Evolutionary conservation across 92 coral and sea anemone species (phyloP), one percentile per base, ranked within the genome.

Genomic region (Palythoa grandiflora): DNA sequence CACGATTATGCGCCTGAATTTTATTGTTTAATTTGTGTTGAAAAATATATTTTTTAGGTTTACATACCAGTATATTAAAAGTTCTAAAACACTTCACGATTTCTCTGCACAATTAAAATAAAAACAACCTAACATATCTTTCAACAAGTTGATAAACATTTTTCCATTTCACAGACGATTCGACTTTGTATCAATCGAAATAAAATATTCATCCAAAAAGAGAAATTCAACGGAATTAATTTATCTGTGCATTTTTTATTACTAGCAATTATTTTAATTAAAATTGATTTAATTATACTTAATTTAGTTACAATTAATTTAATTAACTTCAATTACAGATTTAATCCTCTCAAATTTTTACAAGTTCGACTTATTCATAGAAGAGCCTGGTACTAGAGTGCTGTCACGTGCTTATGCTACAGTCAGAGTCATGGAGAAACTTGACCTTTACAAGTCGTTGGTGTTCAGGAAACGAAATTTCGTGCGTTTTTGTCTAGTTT

Each of bases 341-440:
- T 61, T 15, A 61, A 61, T 15, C 16, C 60, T 10, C 0, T 6
- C 14, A 61, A 61, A 61, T 21, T 21, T 21, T 21, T 61, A 21
- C 28, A 21, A 61, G 17, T 36, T 21, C 68, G 68, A 21, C 17
- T 61, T 61, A 61, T 61, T 61, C 68, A 17, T 61, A 61, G 68
- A 61, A 61, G 68, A 61, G 68, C 68, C 68, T 61, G 68, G 68
- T 36, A 61, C 68, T 61, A 61, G 68, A 61, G 68, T 61, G 5
- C 68, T 15, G 68, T 61, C 68, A 61, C 68, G 68, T 61, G 68
- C 28, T 61, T 21, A 61, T 21, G 68, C 75, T n/a, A 47, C 40
- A 71, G 75, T 9, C 48, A 71, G 75, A 47, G 75, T 71, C 48
- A 38, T 71, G 1, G 1, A 38, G 75, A 71, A 71, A 71, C 35